A percentile compares a stretch with the other conserved stretches of the same genome.
phyloP scores from a whole-genome alignment of 2,888 invertebrate genomes.

The Cephus spinipes region DNA sequence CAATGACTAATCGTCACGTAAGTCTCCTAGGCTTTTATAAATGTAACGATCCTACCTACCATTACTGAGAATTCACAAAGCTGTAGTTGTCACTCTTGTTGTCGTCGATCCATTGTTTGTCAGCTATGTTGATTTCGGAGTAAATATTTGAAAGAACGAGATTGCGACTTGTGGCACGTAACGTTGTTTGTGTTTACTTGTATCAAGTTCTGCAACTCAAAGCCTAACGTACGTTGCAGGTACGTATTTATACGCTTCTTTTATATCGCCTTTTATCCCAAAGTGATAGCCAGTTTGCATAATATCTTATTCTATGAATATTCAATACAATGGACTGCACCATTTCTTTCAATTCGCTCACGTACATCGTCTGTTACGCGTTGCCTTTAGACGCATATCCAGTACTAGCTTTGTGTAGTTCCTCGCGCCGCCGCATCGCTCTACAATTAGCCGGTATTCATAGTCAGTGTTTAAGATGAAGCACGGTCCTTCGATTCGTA shows the following conservation, averaged over 20 bases:
- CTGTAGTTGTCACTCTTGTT: background rate
- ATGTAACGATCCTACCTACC: background rate
- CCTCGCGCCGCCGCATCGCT: too few species aligned
- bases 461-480: too few species aligned
- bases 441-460: too few species aligned
- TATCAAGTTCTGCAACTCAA: background rate
- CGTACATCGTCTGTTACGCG: too few species aligned
- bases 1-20: conserved; percentile 1
- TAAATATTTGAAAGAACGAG: conserved; percentile 5
- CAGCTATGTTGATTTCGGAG: background rate
- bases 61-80: too few species aligned
- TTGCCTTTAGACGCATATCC: too few species aligned
- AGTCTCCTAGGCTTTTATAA: background rate
- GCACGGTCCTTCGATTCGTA: background rate
- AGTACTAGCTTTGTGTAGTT: too few species aligned
- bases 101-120: background rate
- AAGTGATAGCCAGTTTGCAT: background rate
- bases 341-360: too few species aligned
- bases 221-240: background rate
- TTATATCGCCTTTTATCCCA: background rate
- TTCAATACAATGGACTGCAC: too few species aligned
- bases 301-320: background rate
- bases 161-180: conserved; percentile 3
- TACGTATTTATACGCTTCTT: background rate
- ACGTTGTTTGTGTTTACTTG: background rate